These are phyloP conservation scores for Melikaiella ostensackeni DNA, from an alignment of 2,888 invertebrate genomes.

Conservation along the genomic window DNA sequence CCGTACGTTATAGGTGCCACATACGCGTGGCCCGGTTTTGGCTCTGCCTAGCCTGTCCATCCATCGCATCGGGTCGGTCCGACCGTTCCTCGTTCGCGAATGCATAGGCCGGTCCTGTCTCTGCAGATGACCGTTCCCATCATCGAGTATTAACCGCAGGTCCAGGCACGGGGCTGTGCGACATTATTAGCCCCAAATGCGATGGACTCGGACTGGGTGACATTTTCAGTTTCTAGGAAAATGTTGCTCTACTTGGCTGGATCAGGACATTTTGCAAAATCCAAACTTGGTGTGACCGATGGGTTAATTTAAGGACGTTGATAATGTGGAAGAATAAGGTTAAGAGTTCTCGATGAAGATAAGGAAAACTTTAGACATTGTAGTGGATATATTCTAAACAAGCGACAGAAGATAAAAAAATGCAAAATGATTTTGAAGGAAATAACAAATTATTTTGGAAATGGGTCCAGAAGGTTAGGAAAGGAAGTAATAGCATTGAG, in stretches of 20 bases:
- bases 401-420: too few species aligned
- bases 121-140: conserved; percentile 78
- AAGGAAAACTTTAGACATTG: not conserved
- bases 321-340: not conserved
- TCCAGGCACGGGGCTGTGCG: conserved; percentile 65
- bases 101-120: conserved; percentile 67
- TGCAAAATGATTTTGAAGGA: too few species aligned
- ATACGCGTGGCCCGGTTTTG: conserved; percentile 74
- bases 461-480: too few species aligned
- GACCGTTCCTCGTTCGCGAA: conserved; percentile 53
- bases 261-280: not conserved
- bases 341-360: not conserved
- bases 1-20: conserved; percentile 61
- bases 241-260: conserved; percentile 41
- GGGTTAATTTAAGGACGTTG: not conserved
- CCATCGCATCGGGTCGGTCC: conserved; percentile 49
- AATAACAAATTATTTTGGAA: too few species aligned
- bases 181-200: conserved; percentile 76
- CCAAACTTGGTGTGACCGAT: not conserved
- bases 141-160: conserved; percentile 78
- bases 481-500: too few species aligned
- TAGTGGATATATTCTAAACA: not conserved
- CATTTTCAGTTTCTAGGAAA: conserved; percentile 40
- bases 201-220: conserved; percentile 66
- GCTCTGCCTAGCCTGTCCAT: conserved; percentile 61